Evolutionary conservation across 2,888 invertebrate genomes (phyloP), one percentile per base, ranked within the genome.

Genomic region (Notodonta dromedarius): DNA sequence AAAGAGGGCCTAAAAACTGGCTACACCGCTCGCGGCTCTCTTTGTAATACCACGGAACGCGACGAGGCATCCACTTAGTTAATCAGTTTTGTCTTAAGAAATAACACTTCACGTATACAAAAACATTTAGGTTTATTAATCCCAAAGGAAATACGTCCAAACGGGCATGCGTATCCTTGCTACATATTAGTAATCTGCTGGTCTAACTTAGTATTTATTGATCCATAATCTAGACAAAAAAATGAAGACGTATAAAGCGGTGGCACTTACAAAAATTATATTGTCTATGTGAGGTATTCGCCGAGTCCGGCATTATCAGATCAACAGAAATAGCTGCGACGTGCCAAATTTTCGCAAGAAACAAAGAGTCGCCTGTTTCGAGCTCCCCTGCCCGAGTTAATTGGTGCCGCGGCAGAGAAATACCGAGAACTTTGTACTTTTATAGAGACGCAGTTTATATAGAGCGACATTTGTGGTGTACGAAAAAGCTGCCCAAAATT

Each of bases 301-400:
- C 61, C 54, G 57, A 65, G 67, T 59, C 63, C 69, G 69, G 61
- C 59, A 72, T 80, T 80, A 88, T 88, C 87, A 77, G 85, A 86
- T 86, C 76, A 69, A 77, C 81, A 68, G 79, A 83, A 84, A 89
- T 85, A 80, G 86, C 79, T 68, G 73, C 77, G 78, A 86, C 89
- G 88, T 89, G 89, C 87, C 87, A 85, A 90, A 87, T 83, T 85
- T 83, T 79, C 65, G 73, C 74, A 73, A 81, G 77, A 79, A 84
- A 89, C 88, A 89, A 90, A 88, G 87, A 80, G 69, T 66, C 74
- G 73, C 66, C 80, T 86, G 84, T 86, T 79, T 79, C 69, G 71
- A 79, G 80, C 77, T 79, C 78, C 73, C 73, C 74, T 71, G 73
- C 70, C 71, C 70, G 80, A 84, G 82, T 84, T 86, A 87, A 87